phyloP scores from a whole-genome alignment of 2,113 vertebrate genomes.

The Orthochromis malagaraziensis region DNA sequence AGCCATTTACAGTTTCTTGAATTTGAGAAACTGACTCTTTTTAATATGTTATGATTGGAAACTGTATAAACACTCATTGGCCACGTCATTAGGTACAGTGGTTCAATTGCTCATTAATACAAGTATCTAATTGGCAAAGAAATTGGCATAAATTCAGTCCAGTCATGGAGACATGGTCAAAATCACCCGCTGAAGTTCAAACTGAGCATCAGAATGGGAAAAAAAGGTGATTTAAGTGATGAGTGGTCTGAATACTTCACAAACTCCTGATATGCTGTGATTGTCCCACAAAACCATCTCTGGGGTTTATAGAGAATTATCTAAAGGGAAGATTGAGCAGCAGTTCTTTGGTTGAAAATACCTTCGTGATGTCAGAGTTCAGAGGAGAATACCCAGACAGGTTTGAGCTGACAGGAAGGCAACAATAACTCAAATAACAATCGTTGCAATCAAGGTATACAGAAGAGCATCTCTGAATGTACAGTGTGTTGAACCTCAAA shows the following conservation, averaged over 20 bases:
- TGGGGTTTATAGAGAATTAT: background rate
- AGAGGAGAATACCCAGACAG: background rate
- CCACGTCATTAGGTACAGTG: fast-evolving
- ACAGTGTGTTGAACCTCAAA: background rate
- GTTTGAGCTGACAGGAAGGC: background rate
- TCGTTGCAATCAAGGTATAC: background rate
- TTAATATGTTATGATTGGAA: background rate
- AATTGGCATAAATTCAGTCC: background rate
- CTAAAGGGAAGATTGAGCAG: background rate
- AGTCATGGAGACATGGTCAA: background rate
- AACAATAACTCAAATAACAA: background rate
- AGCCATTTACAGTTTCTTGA: background rate
- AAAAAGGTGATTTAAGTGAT: background rate
- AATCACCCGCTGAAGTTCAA: background rate
- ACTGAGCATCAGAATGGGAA: background rate
- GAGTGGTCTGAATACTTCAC: background rate
- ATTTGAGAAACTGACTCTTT: background rate
- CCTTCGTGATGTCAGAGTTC: background rate
- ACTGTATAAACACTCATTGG: background rate
- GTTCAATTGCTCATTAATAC: background rate
- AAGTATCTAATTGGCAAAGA: background rate
- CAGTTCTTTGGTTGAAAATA: background rate
- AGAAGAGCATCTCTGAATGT: background rate
- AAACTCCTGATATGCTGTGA: background rate
- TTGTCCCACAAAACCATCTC: background rate